A percentile compares a stretch with the other conserved stretches of the same genome.
phyloP scores from a whole-genome alignment of 2,888 invertebrate genomes.

The Dolomedes plantarius region DNA sequence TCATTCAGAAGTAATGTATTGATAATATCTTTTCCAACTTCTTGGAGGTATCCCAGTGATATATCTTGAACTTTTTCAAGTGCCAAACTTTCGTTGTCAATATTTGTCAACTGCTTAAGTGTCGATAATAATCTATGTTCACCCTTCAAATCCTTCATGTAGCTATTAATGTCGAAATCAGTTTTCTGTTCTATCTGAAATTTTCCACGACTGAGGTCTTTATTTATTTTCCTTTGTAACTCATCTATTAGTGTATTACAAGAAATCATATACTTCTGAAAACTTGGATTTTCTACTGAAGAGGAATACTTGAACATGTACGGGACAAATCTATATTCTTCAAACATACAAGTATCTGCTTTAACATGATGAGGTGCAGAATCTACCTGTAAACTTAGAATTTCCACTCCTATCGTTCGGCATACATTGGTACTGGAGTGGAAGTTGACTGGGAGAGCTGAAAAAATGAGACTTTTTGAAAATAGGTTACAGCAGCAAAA shows the following conservation, averaged over 20 bases:
- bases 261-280: background rate
- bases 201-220: background rate
- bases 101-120: background rate
- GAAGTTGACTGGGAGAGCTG: constrained; percentile 29
- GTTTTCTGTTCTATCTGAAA: background rate
- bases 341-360: constrained; percentile 81
- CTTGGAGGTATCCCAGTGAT: background rate
- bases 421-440: background rate
- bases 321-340: constrained; percentile 45
- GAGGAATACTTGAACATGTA: constrained; percentile 13
- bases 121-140: background rate
- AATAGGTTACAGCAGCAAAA: no score
- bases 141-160: background rate
- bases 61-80: background rate
- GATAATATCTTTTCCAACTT: background rate
- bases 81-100: background rate
- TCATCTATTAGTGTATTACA: constrained; percentile 19
- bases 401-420: constrained; percentile 32
- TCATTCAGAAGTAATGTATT: background rate
- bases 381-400: constrained; percentile 3
- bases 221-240: background rate
- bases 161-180: background rate
- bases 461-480: background rate
- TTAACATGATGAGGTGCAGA: constrained; percentile 81
- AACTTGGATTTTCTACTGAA: background rate